Conservation (phyloP, 2,888 invertebrate genomes). For the Xanthia togata region DNA sequence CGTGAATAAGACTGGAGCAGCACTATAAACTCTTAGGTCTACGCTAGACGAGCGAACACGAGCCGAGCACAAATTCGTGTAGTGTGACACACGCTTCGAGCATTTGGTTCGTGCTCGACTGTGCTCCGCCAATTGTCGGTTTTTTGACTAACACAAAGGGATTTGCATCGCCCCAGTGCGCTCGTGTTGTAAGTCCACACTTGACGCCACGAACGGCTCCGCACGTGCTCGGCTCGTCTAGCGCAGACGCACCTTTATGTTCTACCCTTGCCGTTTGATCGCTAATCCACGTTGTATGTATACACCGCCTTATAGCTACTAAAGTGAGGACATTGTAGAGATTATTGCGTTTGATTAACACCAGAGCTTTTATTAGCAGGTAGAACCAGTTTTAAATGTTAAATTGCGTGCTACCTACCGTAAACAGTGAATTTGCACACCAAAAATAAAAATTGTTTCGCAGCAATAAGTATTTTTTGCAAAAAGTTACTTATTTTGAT, state of each 20-base stretch:
- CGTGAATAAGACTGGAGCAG: slow-evolving; percentile 7
- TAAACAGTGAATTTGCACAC: background rate
- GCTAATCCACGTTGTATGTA: background rate
- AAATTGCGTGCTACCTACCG: background rate
- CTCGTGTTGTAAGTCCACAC: no score
- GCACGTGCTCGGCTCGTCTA: no score
- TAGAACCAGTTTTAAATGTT: background rate
- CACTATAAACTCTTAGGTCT: slow-evolving; percentile 3
- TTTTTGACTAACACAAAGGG: no score
- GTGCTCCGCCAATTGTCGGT: no score
- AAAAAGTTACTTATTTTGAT: background rate
- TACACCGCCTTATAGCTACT: background rate
- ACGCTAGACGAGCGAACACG: no score
- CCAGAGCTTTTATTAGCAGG: background rate
- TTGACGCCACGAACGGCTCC: no score
- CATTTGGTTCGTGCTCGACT: no score
- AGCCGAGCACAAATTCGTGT: no score
- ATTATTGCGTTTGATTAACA: slow-evolving; percentile 18
- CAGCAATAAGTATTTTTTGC: background rate
- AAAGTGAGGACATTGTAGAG: slow-evolving; percentile 4
- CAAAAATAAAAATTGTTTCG: background rate
- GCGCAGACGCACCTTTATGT: background rate
- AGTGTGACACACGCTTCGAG: no score
- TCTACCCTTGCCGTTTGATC: background rate
- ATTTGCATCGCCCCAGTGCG: no score